Base-by-base conservation (phyloP, 1,140 invertebrate species). In the Laodelphax striatellus region DNA sequence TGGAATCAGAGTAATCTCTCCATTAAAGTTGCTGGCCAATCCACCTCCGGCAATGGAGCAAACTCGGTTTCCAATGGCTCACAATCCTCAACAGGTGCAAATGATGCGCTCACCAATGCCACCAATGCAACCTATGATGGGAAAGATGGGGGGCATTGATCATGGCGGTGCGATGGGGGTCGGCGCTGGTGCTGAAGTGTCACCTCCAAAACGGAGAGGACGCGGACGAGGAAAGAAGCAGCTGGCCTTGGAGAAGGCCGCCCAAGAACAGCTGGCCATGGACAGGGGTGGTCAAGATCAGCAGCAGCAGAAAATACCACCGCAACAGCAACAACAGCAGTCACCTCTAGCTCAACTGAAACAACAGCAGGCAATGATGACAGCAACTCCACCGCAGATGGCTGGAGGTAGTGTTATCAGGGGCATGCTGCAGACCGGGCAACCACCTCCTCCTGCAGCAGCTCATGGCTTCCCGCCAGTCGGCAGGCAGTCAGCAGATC, bases 201-300 rank as follows among this genome's bases (percentile, higher is more conserved):
- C 72, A 8, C 65, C 70, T 0, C 75, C 77, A 0, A 80, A 79
- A 63, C 64, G 79, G 16, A 65, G 77, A 22, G 77, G 78, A 5
- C 70, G 78, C 2, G 78, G 79, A 14, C 78, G 78, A 22, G 77
- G 79, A n/a, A 80, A 79, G 65, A 80, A 80, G 56, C 79, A 78
- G 9, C 61, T 79, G 10, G 77, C 76, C 2, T 53, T 76, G 60
- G 77, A 79, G 57, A 76, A 76, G 9, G 73, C 73, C 11, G 69
- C 74, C 28, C 60, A 44, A 19, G 44, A 58, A 31, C 19, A 50
- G 44, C 5, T 46, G 43, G 57, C 24, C 14, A 22, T 22, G 1
- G 43, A 34, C 57, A 56, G 53, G 21, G 44, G 44, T 43, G 41
- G 31, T 34, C 14, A 34, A 8, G 17, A 41, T 3, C 22, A 53